Percentiles rank a stretch among this genome's conserved stretches.
These are phyloP conservation scores for Cavia aperea DNA, from an alignment of 2,113 vertebrate genomes.

Conservation along the genomic window DNA sequence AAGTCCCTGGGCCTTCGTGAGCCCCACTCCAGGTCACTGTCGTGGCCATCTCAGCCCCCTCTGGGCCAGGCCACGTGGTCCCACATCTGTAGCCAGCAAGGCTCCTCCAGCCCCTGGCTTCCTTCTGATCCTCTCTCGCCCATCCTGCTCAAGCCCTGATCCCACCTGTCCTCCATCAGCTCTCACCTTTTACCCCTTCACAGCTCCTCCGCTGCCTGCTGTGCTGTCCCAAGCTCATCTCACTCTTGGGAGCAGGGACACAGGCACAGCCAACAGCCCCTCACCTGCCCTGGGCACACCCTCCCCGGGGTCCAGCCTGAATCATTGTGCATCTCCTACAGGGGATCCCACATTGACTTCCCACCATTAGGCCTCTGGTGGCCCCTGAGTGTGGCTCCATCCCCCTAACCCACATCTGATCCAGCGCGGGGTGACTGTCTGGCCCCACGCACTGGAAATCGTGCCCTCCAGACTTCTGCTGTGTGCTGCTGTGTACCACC, in stretches of 20 bases:
- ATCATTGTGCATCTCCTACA: not conserved
- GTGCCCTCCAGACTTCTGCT: not conserved
- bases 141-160: not conserved
- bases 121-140: not conserved
- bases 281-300: rapidly evolving
- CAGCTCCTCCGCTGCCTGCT: not conserved
- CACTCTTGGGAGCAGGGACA: not conserved
- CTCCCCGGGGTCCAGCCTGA: not conserved
- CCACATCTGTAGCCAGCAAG: not conserved
- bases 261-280: too few species aligned
- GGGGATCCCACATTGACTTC: too few species aligned
- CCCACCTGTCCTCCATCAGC: too few species aligned
- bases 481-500: not conserved
- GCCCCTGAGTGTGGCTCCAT: rapidly evolving
- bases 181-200: not conserved
- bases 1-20: not conserved
- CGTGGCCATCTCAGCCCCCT: not conserved
- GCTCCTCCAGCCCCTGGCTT: not conserved
- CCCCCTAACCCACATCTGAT: rapidly evolving
- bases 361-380: not conserved
- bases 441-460: rapidly evolving
- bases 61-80: not conserved
- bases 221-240: not conserved
- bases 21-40: not conserved
- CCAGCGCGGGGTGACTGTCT: too few species aligned